Evolutionary conservation across 2,888 invertebrate genomes (phyloP).

Genomic region (Coleophora deauratella): DNA sequence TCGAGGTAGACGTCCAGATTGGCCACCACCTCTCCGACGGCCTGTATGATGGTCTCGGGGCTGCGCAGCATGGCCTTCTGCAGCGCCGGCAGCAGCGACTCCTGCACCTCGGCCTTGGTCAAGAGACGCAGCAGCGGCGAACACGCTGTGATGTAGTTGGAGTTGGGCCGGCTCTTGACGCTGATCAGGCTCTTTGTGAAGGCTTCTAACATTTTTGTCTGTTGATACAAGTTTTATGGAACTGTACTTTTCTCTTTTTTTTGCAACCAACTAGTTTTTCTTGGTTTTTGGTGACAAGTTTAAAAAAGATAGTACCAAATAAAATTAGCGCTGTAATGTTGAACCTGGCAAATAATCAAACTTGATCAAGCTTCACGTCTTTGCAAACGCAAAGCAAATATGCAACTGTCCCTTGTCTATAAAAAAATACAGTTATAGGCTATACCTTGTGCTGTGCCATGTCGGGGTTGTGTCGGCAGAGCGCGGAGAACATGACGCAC

Average conservation of each 20-base stretch:
- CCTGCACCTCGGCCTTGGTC: constrained; percentile 80
- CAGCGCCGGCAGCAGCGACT: constrained; percentile 84
- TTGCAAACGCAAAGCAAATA: no score
- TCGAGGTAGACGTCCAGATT: constrained; percentile 85
- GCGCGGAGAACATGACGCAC: constrained; percentile 77
- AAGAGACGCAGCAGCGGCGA: constrained; percentile 77
- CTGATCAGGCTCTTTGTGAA: constrained; percentile 86
- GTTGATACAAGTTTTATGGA: constrained; percentile 6
- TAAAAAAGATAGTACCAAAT: no score
- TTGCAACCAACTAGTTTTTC: no score
- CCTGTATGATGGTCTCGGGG: constrained; percentile 91
- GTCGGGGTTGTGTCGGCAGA: constrained; percentile 74
- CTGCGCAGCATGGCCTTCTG: constrained; percentile 94
- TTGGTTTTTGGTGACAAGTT: no score
- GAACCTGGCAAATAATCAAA: no score
- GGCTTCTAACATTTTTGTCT: constrained; percentile 78
- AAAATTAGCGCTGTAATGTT: no score
- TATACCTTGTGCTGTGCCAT: constrained; percentile 28
- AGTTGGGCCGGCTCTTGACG: constrained; percentile 83
- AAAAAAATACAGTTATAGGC: no score
- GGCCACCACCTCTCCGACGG: constrained; percentile 83
- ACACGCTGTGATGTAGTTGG: constrained; percentile 79
- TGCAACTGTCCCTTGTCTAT: no score
- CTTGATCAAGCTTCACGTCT: no score
- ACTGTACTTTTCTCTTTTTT: no score